A percentile compares a stretch with the other conserved stretches of the same genome.
phyloP scores from a whole-genome alignment of 2,888 invertebrate genomes.

The Asteroscopus sphinx region DNA sequence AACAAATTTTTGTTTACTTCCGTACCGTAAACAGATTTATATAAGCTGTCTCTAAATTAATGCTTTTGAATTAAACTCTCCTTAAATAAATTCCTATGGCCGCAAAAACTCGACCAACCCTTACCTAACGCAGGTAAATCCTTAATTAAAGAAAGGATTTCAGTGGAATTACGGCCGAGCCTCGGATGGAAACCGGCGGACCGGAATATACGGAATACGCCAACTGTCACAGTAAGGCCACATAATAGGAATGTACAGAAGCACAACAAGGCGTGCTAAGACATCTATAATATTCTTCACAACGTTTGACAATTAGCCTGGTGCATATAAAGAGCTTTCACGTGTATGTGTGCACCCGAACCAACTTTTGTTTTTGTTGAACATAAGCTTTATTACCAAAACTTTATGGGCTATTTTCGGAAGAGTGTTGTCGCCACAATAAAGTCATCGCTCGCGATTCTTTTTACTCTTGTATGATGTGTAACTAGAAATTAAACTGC shows the following conservation, averaged over 20 bases:
- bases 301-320: too few species aligned
- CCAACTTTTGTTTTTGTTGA: too few species aligned
- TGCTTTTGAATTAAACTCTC: constrained; percentile 27
- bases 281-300: too few species aligned
- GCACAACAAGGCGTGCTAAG: too few species aligned
- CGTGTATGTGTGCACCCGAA: too few species aligned
- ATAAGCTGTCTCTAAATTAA: constrained; percentile 15
- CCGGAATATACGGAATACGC: constrained; percentile 39
- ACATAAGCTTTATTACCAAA: too few species aligned
- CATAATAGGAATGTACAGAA: constrained; percentile 11
- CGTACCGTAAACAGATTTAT: constrained; percentile 26
- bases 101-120: constrained; percentile 44
- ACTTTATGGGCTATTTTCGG: too few species aligned
- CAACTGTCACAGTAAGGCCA: constrained; percentile 38
- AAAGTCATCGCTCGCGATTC: too few species aligned
- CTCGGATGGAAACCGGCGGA: constrained; percentile 28
- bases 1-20: constrained; percentile 22
- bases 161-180: constrained; percentile 36
- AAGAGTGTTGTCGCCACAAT: too few species aligned
- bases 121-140: constrained; percentile 52
- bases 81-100: constrained; percentile 35
- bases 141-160: constrained; percentile 57
- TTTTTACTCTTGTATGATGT: too few species aligned
- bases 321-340: too few species aligned
- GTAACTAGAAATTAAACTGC: too few species aligned